These are phyloP conservation scores for Drosophila monieri DNA, from an alignment of 2,888 invertebrate genomes.

Conservation along the genomic window DNA sequence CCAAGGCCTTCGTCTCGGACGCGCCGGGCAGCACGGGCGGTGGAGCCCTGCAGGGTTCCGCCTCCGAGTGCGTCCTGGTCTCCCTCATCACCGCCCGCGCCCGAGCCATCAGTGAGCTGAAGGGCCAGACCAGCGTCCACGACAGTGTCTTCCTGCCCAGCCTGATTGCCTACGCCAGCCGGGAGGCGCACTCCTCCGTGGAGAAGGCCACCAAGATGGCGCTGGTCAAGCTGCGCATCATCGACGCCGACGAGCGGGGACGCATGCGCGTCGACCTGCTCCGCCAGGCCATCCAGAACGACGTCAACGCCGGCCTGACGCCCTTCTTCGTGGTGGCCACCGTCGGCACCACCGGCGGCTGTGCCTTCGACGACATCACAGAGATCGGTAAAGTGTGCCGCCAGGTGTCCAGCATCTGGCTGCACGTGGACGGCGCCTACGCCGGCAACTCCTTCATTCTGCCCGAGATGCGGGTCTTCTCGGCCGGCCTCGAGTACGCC, in stretches of 20 bases:
- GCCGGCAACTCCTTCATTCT: slow-evolving; percentile 94
- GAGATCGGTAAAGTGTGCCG: slow-evolving; percentile 91
- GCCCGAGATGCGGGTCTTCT: slow-evolving; percentile 89
- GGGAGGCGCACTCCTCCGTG: slow-evolving; percentile 90
- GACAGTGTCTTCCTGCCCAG: slow-evolving; percentile 91
- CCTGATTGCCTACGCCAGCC: slow-evolving; percentile 90
- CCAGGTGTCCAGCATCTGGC: slow-evolving; percentile 88
- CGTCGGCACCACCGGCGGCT: slow-evolving; percentile 92
- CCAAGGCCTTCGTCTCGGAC: slow-evolving; percentile 87
- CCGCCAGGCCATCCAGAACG: slow-evolving; percentile 88
- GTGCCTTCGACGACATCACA: slow-evolving; percentile 92
- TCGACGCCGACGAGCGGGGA: slow-evolving; percentile 89
- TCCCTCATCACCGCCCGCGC: slow-evolving; percentile 90
- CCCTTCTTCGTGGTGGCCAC: slow-evolving; percentile 94
- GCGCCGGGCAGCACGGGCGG: slow-evolving; percentile 86
- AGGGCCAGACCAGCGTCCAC: slow-evolving; percentile 84
- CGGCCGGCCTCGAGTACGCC: slow-evolving; percentile 89
- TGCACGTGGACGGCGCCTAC: slow-evolving; percentile 95
- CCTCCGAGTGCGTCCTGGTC: slow-evolving; percentile 92
- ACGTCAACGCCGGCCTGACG: slow-evolving; percentile 89
- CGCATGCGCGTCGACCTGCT: slow-evolving; percentile 87
- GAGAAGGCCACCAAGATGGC: slow-evolving; percentile 92
- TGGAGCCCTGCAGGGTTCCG: slow-evolving; percentile 92
- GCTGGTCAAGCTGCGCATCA: slow-evolving; percentile 88
- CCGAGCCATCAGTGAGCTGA: slow-evolving; percentile 88